phyloP scores from a whole-genome alignment of 1,140 invertebrate species.

The Trissolcus basalis region DNA sequence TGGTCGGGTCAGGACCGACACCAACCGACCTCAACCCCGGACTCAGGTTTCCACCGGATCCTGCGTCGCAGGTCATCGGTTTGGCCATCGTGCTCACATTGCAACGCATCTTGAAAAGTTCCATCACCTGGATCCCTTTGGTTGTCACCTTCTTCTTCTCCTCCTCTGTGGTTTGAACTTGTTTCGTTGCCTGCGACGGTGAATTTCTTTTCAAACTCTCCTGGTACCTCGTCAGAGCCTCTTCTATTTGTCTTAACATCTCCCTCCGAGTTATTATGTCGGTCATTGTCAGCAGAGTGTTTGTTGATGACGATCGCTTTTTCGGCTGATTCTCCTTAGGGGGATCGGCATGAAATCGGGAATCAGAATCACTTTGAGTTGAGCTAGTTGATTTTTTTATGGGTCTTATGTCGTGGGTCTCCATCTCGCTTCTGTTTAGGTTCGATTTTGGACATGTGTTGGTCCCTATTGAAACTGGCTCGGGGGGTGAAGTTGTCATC shows the following conservation, averaged over 20 bases:
- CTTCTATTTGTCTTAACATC: constrained; percentile 56
- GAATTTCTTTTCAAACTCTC: constrained; percentile 55
- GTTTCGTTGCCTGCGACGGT: constrained; percentile 2
- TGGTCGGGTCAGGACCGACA: constrained; percentile 64
- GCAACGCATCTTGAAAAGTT: constrained; percentile 64
- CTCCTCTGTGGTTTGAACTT: constrained; percentile 27
- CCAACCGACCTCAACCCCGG: constrained; percentile 64
- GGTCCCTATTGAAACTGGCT: constrained; percentile 20
- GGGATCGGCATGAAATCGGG: background rate
- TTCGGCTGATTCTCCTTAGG: constrained; percentile 5
- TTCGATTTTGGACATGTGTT: constrained; percentile 18
- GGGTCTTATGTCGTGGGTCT: constrained; percentile 31
- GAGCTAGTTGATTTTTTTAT: constrained; percentile 10
- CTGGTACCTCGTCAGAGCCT: constrained; percentile 60
- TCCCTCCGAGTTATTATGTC: constrained; percentile 63
- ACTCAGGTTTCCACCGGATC: constrained; percentile 59
- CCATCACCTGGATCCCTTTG: constrained; percentile 67
- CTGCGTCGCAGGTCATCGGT: constrained; percentile 67
- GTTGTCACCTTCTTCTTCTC: constrained; percentile 63
- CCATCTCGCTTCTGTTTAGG: constrained; percentile 29
- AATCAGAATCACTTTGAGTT: constrained; percentile 25
- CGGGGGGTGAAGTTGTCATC: constrained; percentile 66
- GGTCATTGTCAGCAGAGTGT: constrained; percentile 60
- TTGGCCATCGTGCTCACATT: constrained; percentile 72
- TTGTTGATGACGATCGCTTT: constrained; percentile 52